phyloP scores from a whole-genome alignment of 2,113 vertebrate genomes.

The Orthonyx spaldingii region DNA sequence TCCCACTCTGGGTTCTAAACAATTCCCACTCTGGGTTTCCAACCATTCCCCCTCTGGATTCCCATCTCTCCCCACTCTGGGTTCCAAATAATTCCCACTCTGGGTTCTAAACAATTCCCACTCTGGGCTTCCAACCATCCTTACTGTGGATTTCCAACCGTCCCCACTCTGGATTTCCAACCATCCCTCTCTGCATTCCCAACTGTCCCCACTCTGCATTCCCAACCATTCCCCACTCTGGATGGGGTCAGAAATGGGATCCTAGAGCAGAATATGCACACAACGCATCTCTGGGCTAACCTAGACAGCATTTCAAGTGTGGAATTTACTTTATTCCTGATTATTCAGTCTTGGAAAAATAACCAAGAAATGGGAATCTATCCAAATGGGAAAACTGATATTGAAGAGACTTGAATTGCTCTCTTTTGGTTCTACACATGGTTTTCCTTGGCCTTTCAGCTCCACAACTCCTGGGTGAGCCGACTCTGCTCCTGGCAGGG shows the following conservation, averaged over 20 bases:
- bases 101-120: background rate
- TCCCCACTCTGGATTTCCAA: background rate
- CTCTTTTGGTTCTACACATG: background rate
- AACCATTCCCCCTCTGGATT: no score
- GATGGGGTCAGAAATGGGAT: background rate
- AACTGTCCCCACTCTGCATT: no score
- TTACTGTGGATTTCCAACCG: rapidly evolving
- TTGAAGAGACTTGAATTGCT: background rate
- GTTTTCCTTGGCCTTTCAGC: background rate
- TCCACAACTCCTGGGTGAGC: background rate
- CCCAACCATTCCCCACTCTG: no score
- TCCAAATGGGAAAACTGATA: background rate
- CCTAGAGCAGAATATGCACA: background rate
- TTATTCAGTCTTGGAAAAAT: background rate
- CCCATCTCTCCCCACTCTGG: no score
- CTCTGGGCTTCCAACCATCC: background rate
- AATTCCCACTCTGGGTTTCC: background rate
- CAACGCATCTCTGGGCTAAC: background rate
- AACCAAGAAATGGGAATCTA: background rate
- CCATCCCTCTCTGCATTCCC: no score
- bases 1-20: no score
- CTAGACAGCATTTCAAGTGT: background rate
- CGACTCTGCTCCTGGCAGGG: background rate
- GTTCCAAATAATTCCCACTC: background rate
- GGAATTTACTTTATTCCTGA: background rate